These are phyloP conservation scores for Phaethon lepturus DNA, from an alignment of 2,113 vertebrate genomes.

Conservation along the genomic window DNA sequence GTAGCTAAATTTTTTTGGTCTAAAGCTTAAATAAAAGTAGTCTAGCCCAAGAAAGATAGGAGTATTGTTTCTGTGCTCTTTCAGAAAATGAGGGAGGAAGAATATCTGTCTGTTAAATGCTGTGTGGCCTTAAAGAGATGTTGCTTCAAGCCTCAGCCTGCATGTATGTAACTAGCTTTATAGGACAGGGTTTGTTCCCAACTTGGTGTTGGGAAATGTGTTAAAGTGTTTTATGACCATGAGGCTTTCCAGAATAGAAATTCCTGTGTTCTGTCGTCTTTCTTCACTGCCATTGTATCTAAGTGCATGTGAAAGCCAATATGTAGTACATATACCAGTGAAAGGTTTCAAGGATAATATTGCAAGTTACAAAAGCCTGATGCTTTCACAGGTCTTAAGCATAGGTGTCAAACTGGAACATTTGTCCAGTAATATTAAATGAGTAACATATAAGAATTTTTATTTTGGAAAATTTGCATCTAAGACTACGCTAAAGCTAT, in stretches of 20 bases:
- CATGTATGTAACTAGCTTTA: background rate
- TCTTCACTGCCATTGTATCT: background rate
- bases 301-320: background rate
- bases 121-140: background rate
- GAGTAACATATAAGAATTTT: background rate
- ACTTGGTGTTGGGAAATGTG: background rate
- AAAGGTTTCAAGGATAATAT: background rate
- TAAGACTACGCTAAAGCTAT: background rate
- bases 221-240: background rate
- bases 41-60: background rate
- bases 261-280: background rate
- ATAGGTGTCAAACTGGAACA: background rate
- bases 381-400: background rate
- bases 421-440: background rate
- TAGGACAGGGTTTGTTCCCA: background rate
- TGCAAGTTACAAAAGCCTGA: background rate
- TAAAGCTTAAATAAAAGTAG: background rate
- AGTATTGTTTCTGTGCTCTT: background rate
- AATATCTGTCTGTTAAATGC: background rate
- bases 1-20: background rate
- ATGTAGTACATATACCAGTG: background rate
- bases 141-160: background rate
- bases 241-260: background rate
- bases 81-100: background rate
- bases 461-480: background rate